Evolutionary conservation across 1,140 invertebrate species (phyloP).

Genomic region (Tribolium castaneum): DNA sequence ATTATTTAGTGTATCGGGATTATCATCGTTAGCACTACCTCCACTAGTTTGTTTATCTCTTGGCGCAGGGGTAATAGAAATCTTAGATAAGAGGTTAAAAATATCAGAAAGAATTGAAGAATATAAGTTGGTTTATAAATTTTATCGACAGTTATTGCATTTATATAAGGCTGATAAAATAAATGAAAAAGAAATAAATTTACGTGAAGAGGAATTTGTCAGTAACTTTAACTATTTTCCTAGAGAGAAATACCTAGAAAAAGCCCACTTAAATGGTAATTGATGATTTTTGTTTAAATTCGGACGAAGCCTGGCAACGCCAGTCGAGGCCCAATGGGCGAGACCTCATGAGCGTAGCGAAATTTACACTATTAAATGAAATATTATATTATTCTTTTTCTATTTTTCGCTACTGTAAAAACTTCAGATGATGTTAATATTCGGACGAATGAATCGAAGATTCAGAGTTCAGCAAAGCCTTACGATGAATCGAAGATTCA

Average conservation of each 20-base stretch:
- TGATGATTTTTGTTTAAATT: background rate
- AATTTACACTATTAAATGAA: conserved; percentile 30
- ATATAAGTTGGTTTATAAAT: conserved; percentile 43
- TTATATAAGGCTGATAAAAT: conserved; percentile 40
- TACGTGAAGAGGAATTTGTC: conserved; percentile 40
- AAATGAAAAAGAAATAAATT: conserved; percentile 42
- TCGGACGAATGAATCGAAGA: no score
- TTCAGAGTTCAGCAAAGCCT: no score
- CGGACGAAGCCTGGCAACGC: no score
- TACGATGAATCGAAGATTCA: no score
- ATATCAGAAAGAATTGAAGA: conserved; percentile 41
- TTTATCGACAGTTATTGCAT: conserved; percentile 44
- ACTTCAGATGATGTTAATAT: conserved; percentile 37
- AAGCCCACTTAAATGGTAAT: conserved; percentile 28
- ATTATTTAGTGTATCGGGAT: conserved; percentile 45
- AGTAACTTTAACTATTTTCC: conserved; percentile 12
- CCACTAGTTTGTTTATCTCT: conserved; percentile 43
- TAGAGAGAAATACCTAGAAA: conserved; percentile 29
- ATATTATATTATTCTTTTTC: conserved; percentile 35
- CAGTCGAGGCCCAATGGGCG: no score
- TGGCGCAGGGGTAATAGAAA: conserved; percentile 39
- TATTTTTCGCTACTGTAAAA: conserved; percentile 39
- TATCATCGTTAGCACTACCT: conserved; percentile 41
- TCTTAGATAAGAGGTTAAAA: conserved; percentile 42
- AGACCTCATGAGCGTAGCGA: no score